Conservation (phyloP, 2,797 vertebrate species). For the Phrynocephalus guinanensis region DNA sequence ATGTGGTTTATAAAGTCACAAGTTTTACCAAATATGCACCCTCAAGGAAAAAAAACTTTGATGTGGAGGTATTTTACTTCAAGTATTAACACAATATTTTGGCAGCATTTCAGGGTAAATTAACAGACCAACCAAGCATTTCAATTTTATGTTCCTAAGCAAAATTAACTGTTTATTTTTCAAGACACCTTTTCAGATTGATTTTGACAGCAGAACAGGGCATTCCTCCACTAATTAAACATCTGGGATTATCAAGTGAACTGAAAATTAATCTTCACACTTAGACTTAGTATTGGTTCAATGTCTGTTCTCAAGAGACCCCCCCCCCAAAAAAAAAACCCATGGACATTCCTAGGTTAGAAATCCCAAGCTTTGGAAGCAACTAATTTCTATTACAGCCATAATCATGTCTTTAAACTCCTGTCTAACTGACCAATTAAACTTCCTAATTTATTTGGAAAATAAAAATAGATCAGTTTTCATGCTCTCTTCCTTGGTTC, state of each 20-base stretch:
- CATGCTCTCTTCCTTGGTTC: background rate
- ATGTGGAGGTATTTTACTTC: constrained; percentile 14
- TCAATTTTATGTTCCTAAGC: constrained; percentile 31
- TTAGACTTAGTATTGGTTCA: constrained; percentile 26
- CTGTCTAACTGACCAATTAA: constrained; percentile 8
- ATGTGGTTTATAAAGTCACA: constrained; percentile 19
- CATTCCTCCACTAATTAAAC: constrained; percentile 51
- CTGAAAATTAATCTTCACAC: constrained; percentile 52
- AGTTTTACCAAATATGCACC: constrained; percentile 10
- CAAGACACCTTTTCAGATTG: constrained; percentile 51
- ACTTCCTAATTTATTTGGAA: constrained; percentile 11
- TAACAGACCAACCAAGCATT: constrained; percentile 38
- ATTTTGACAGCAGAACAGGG: constrained; percentile 45
- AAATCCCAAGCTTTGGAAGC: constrained; percentile 28
- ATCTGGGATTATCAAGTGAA: constrained; percentile 46
- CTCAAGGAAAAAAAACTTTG: constrained; percentile 19
- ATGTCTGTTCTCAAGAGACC: constrained; percentile 19
- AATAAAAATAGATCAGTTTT: constrained; percentile 25
- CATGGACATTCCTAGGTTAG: constrained; percentile 19
- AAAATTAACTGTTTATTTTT: constrained; percentile 57
- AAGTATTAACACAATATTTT: constrained; percentile 13
- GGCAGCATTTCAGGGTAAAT: constrained; percentile 31
- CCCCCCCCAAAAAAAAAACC: constrained; percentile 18
- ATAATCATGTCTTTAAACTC: constrained; percentile 17
- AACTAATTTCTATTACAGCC: constrained; percentile 35